Evolutionary conservation across 2,113 vertebrate species (phyloP).

Genomic region (Argyrosomus japonicus): DNA sequence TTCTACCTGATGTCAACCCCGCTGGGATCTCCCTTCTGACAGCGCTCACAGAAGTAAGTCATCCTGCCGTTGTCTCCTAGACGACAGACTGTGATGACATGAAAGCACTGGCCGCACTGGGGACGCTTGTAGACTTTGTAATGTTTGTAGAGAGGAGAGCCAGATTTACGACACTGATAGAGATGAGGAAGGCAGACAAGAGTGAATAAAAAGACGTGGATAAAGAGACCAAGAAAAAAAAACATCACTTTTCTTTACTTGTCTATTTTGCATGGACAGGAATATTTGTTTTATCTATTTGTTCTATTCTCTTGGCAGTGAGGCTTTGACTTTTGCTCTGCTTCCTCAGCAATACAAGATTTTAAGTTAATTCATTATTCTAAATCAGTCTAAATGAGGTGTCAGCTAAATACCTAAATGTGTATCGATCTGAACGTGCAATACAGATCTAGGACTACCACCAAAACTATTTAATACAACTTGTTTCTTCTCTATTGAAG

Average conservation of each 20-base stretch:
- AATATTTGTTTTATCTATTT: constrained; percentile 33
- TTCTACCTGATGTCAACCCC: constrained; percentile 85
- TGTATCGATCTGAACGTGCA: background rate
- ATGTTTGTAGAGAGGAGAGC: constrained; percentile 88
- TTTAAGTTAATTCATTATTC: constrained; percentile 14
- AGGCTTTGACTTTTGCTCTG: background rate
- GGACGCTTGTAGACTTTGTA: constrained; percentile 91
- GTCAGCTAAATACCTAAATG: constrained; percentile 1
- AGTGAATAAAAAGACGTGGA: constrained; percentile 29
- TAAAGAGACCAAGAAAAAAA: constrained; percentile 32
- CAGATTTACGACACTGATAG: constrained; percentile 87
- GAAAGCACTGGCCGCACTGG: constrained; percentile 86
- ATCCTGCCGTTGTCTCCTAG: constrained; percentile 91
- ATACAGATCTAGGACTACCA: background rate
- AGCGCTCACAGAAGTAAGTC: constrained; percentile 92
- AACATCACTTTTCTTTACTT: constrained; percentile 3
- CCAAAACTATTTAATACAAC: background rate
- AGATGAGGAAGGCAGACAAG: constrained; percentile 20
- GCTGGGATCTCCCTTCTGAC: constrained; percentile 88
- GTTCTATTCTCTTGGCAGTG: background rate
- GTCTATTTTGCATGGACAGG: constrained; percentile 19
- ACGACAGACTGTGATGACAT: constrained; percentile 89
- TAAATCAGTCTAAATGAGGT: constrained; percentile 19
- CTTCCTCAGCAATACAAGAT: constrained; percentile 6
- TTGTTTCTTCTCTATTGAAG: background rate